Evolutionary conservation across 2,797 vertebrate genomes (phyloP).

Genomic region (Notoglanidium macrostoma): DNA sequence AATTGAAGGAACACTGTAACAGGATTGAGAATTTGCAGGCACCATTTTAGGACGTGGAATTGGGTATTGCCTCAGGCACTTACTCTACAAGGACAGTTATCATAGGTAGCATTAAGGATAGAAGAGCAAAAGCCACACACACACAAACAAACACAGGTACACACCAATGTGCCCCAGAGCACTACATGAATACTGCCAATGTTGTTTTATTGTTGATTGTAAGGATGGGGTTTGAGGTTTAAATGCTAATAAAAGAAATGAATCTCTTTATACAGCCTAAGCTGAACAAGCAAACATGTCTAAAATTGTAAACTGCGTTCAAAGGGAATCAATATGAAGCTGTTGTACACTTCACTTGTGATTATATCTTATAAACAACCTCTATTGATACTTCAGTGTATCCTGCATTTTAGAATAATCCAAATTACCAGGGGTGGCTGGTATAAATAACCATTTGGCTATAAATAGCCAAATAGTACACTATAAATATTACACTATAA

Average conservation of each 20-base stretch:
- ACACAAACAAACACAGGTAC: slow-evolving; percentile 25
- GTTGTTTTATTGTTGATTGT: not conserved
- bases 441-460: not conserved
- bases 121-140: slow-evolving; percentile 41
- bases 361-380: not conserved
- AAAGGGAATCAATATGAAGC: not conserved
- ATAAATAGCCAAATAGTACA: too few relatives aligned
- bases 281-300: not conserved
- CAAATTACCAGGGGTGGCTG: not conserved
- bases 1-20: slow-evolving; percentile 39
- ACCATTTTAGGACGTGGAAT: slow-evolving; percentile 41
- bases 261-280: not conserved
- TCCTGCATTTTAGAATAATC: not conserved
- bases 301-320: not conserved
- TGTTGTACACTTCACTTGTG: not conserved
- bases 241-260: slow-evolving; percentile 6
- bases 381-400: not conserved
- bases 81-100: slow-evolving; percentile 47
- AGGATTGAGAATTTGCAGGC: slow-evolving; percentile 39
- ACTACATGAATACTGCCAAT: not conserved
- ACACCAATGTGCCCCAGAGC: not conserved
- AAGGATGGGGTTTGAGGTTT: not conserved
- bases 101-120: slow-evolving; percentile 45
- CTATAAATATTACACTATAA: too few relatives aligned
- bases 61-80: slow-evolving; percentile 43